Conservation (phyloP, 2,113 vertebrate species). For the Lamprotornis superbus region DNA sequence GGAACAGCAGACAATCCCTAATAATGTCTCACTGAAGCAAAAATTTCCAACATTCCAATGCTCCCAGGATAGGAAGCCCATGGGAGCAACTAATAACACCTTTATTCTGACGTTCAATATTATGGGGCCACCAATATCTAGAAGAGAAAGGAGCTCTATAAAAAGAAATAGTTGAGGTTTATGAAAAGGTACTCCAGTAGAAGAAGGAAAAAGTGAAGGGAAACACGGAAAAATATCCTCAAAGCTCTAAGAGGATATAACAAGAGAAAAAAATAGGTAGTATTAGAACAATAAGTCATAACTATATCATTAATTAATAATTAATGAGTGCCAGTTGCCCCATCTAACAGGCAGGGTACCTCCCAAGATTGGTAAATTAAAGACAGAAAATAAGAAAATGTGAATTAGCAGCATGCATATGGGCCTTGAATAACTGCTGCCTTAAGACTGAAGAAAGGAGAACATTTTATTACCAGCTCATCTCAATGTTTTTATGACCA, state of each 20-base stretch:
- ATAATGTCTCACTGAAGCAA: neutral
- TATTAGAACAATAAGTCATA: neutral
- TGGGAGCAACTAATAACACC: neutral
- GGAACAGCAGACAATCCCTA: neutral
- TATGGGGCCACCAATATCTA: neutral
- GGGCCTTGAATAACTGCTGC: neutral
- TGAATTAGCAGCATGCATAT: neutral
- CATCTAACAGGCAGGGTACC: neutral
- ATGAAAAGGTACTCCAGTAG: neutral
- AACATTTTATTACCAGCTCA: neutral
- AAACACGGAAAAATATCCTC: neutral
- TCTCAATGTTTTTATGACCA: neutral
- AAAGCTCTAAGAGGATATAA: neutral
- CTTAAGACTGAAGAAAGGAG: neutral
- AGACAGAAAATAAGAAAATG: neutral
- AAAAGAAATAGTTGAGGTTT: neutral
- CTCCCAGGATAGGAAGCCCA: neutral
- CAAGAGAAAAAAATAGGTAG: neutral
- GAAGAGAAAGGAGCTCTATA: neutral
- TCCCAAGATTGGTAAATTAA: neutral
- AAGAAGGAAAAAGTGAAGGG: neutral
- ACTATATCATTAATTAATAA: neutral
- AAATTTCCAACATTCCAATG: neutral
- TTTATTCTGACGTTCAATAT: neutral
- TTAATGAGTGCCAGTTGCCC: neutral